These are phyloP conservation scores for Eublepharis macularius DNA, from an alignment of 2,113 vertebrate genomes.

Conservation along the genomic window DNA sequence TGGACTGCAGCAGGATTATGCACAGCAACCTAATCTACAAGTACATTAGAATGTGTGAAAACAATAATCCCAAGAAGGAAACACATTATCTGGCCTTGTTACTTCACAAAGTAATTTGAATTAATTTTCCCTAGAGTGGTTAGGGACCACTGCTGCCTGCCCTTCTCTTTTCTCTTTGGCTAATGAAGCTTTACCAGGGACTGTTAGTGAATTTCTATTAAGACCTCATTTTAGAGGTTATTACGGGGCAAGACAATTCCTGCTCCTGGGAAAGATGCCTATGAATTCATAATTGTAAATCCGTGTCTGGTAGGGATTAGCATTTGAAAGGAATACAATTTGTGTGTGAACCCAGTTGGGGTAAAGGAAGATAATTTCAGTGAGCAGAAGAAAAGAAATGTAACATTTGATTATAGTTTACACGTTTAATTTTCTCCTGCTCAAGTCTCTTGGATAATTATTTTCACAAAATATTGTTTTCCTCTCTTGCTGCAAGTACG, in stretches of 20 bases:
- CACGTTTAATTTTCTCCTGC: constrained; percentile 51
- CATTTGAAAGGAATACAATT: constrained; percentile 70
- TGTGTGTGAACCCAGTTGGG: constrained; percentile 40
- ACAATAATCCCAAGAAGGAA: constrained; percentile 73
- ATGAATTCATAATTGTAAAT: constrained; percentile 74
- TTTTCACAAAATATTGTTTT: constrained; percentile 37
- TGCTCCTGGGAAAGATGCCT: constrained; percentile 76
- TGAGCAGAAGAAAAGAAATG: constrained; percentile 66
- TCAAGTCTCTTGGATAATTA: constrained; percentile 35
- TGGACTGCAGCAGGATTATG: constrained; percentile 49
- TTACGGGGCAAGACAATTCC: constrained; percentile 72
- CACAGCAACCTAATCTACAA: constrained; percentile 72
- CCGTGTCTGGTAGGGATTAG: constrained; percentile 73
- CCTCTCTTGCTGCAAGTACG: background rate
- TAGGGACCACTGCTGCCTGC: constrained; percentile 65
- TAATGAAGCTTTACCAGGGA: constrained; percentile 74
- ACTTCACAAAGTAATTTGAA: constrained; percentile 73
- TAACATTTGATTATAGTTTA: constrained; percentile 61
- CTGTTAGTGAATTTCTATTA: constrained; percentile 72
- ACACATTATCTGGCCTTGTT: constrained; percentile 71
- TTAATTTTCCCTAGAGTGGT: constrained; percentile 81
- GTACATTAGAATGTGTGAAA: constrained; percentile 65
- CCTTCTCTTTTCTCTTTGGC: constrained; percentile 71
- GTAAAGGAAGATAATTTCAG: constrained; percentile 70
- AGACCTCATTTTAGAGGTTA: constrained; percentile 75